Base-by-base conservation (phyloP, 2,888 invertebrate species). In the Desoria tigrina region DNA sequence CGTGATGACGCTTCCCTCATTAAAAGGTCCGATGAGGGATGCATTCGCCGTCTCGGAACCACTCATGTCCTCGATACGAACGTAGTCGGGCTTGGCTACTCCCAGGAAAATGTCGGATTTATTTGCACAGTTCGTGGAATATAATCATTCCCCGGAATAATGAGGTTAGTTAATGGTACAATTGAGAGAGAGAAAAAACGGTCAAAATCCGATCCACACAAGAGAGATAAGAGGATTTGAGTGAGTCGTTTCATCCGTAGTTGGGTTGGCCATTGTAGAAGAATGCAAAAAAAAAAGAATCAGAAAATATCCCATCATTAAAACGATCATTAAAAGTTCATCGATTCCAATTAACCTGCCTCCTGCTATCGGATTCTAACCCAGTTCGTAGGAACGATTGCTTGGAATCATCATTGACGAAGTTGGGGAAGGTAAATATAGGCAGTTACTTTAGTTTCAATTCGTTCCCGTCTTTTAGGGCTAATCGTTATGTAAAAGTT, bases 1-100 rank as follows among this genome's bases (percentile, higher is more conserved):
- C 74, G 85, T 86, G 73, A 90, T 83, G 76, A 84, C 83, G 16
- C 85, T 84, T 49, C 87, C 85, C 80, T 91, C 90, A 75, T 86
- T 84, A 74, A 88, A 84, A 0, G 90, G 89, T 0, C 89, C 90
- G 58, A 90, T 82, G 45, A 83, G 80, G 2, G 86, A 82, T 0
- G 86, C 86, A 76, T 90, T 89, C 45, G 81, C 61, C 90, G 80
- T 61, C 78, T 80, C 81, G 68, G 84, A 83, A 2, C 86, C 87
- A 65, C 87, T 86, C 57, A 84, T 86, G 68, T 87, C 87, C 72
- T 85, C 83, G 77, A 90, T 86, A 78, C 86, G 84, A 73, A 91
- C 87, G 72, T 87, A 87, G 74, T 87, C 86, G n/a, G 92, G 92
- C 81, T 87, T 88, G 76, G 92, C 92, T 90, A 86, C 32, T 63